phyloP scores from a whole-genome alignment of 2,797 vertebrate genomes.

The Bovichtus variegatus region DNA sequence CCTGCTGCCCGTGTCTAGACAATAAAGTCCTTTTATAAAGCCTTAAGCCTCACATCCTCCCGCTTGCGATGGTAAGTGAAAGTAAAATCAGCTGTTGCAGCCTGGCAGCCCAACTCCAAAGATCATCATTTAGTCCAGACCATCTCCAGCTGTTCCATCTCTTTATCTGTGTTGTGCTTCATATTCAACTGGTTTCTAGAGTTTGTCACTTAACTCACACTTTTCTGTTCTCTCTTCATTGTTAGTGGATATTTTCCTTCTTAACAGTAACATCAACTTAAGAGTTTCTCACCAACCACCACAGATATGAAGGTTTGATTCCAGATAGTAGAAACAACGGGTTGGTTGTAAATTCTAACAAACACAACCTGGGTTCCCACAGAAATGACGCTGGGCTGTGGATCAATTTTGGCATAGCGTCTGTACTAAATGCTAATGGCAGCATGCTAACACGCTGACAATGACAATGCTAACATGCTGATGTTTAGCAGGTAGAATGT shows the following conservation, averaged over 20 bases:
- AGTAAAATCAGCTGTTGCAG: constrained; percentile 67
- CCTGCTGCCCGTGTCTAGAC: constrained; percentile 68
- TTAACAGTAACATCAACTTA: background rate
- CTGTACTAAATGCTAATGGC: background rate
- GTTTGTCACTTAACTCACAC: constrained; percentile 2
- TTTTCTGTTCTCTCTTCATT: background rate
- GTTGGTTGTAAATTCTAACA: background rate
- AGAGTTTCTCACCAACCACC: background rate
- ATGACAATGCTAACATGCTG: background rate
- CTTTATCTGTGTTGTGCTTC: constrained; percentile 26
- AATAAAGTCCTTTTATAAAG: constrained; percentile 77
- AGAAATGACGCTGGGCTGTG: too few relatives aligned
- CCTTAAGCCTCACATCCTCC: constrained; percentile 59
- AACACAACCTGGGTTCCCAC: background rate
- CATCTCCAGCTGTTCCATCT: constrained; percentile 46
- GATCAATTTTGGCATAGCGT: too few relatives aligned
- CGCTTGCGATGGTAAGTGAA: constrained; percentile 57
- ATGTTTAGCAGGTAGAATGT: background rate
- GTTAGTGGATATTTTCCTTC: background rate
- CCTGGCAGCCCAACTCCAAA: constrained; percentile 28
- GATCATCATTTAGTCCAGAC: constrained; percentile 35
- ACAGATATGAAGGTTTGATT: background rate
- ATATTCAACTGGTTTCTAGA: background rate
- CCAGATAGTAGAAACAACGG: background rate
- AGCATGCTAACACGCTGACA: background rate